Conservation (phyloP, 2,888 invertebrate species). For the Lochmaea crataegi region DNA sequence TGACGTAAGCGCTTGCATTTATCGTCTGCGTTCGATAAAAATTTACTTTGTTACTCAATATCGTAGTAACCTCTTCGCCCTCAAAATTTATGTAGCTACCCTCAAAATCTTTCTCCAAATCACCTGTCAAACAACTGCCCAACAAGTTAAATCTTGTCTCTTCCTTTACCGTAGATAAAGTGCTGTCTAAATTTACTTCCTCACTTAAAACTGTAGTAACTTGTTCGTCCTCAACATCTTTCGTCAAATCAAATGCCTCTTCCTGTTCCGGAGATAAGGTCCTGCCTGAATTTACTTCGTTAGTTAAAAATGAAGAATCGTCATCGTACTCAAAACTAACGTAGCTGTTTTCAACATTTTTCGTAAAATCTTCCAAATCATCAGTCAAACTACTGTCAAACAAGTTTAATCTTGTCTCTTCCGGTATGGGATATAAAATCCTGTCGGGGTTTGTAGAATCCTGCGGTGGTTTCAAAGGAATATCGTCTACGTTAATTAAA, state of each 20-base stretch:
- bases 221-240: background rate
- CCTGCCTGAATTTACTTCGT: no score
- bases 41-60: conserved; percentile 54
- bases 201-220: conserved; percentile 37
- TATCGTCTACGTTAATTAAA: conserved; percentile 59
- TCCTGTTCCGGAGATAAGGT: no score
- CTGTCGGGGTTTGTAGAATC: conserved; percentile 43
- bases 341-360: background rate
- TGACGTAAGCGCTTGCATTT: conserved; percentile 51
- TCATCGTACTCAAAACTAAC: background rate
- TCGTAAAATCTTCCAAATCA: conserved; percentile 14
- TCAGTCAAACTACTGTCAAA: conserved; percentile 37
- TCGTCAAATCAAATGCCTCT: no score
- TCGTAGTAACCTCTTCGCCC: conserved; percentile 13
- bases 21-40: conserved; percentile 55
- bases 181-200: conserved; percentile 42
- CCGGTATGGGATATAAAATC: conserved; percentile 57
- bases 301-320: no score
- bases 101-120: conserved; percentile 10
- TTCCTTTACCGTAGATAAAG: conserved; percentile 58
- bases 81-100: background rate
- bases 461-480: conserved; percentile 58
- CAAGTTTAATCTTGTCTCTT: conserved; percentile 56
- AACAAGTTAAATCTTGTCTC: no score
- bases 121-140: conserved; percentile 22